Percentiles rank a stretch among this genome's conserved stretches.
Evolutionary conservation across 2,888 invertebrate species (phyloP).

Genomic region (Chrysolina oricalcia): DNA sequence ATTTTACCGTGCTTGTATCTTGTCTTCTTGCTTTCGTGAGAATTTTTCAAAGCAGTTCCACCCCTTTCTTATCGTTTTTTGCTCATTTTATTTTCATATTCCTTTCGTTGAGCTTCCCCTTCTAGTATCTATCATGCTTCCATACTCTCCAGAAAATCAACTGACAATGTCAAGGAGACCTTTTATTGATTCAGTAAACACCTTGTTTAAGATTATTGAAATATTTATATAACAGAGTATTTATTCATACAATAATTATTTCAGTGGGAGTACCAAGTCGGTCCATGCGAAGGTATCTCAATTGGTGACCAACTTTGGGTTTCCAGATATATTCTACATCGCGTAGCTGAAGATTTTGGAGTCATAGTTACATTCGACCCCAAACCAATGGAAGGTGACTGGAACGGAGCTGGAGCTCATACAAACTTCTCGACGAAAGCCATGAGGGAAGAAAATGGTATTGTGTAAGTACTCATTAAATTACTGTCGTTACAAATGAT

Average conservation of each 20-base stretch:
- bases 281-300: slow-evolving; percentile 90
- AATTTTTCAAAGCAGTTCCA: no score
- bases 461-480: slow-evolving; percentile 77
- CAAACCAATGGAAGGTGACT: slow-evolving; percentile 87
- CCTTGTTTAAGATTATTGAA: no score
- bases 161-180: no score
- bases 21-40: no score
- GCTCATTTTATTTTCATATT: no score
- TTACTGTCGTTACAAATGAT: not conserved
- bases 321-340: slow-evolving; percentile 88
- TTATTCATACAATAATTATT: slow-evolving; percentile 34
- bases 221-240: no score
- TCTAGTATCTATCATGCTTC: no score
- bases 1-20: no score
- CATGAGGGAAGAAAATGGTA: slow-evolving; percentile 93
- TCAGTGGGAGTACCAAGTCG: slow-evolving; percentile 92
- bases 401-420: slow-evolving; percentile 98
- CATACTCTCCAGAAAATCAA: no score
- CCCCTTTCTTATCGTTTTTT: no score
- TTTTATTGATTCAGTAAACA: no score
- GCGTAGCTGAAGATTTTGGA: slow-evolving; percentile 95
- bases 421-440: slow-evolving; percentile 95
- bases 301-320: slow-evolving; percentile 92
- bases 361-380: slow-evolving; percentile 86
- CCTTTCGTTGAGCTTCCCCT: no score